Evolutionary conservation across 2,888 invertebrate species (phyloP).

Genomic region (Chelonus formosanus): DNA sequence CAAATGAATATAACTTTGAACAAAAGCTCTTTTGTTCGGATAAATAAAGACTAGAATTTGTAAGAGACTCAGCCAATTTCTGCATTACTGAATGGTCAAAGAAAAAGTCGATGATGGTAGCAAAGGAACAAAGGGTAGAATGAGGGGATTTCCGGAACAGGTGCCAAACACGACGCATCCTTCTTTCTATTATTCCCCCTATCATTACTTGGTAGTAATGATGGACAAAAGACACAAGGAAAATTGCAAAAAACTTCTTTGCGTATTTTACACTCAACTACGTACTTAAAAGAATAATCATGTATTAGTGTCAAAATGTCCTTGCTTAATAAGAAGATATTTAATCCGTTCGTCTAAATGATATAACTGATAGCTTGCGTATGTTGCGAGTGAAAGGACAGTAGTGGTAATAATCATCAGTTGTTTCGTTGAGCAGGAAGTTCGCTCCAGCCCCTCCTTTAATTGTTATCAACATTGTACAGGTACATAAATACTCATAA

Average conservation of each 20-base stretch:
- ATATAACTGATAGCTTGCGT: constrained; percentile 26
- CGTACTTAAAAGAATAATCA: constrained; percentile 2
- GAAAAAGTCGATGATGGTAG: constrained; percentile 28
- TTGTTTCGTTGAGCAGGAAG: constrained; percentile 41
- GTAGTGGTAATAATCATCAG: constrained; percentile 22
- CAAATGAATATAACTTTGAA: too few relatives aligned
- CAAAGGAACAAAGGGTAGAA: constrained; percentile 13
- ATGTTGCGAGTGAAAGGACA: constrained; percentile 31
- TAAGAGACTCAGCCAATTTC: not conserved
- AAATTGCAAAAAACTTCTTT: not conserved
- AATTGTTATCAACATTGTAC: constrained; percentile 33
- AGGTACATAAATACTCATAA: not conserved
- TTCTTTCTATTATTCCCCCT: constrained; percentile 12
- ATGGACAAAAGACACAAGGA: constrained; percentile 7
- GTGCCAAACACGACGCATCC: constrained; percentile 34
- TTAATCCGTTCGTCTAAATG: not conserved
- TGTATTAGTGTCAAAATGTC: not conserved
- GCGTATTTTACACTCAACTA: not conserved
- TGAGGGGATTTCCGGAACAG: constrained; percentile 44
- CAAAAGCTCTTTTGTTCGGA: too few relatives aligned
- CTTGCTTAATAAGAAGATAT: not conserved
- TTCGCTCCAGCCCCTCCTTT: constrained; percentile 43
- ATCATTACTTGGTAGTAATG: not conserved
- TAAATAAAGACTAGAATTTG: too few relatives aligned
- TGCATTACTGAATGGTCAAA: constrained; percentile 13